phyloP scores from a whole-genome alignment of 2,113 vertebrate genomes.

The Sarotherodon lohbergeri region DNA sequence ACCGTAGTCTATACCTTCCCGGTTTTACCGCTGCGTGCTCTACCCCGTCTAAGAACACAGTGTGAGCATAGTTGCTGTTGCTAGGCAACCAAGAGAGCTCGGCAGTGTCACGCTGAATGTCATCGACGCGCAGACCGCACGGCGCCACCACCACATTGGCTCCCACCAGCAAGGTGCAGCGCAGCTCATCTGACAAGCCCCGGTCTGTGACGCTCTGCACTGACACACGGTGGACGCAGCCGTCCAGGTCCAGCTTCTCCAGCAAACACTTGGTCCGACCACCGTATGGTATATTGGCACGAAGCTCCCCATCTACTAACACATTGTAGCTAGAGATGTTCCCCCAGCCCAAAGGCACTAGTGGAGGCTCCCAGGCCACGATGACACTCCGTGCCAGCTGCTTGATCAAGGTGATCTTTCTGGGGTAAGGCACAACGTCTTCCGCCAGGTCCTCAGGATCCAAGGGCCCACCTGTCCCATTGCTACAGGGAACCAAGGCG shows the following conservation, averaged over 20 bases:
- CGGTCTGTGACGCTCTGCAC: slow-evolving; percentile 84
- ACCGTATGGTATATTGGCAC: slow-evolving; percentile 76
- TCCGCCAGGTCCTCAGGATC: slow-evolving; percentile 87
- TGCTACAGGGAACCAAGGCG: slow-evolving; percentile 63
- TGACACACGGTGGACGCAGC: slow-evolving; percentile 85
- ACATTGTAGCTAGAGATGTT: slow-evolving; percentile 87
- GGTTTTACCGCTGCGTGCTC: slow-evolving; percentile 84
- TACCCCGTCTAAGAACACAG: slow-evolving; percentile 87
- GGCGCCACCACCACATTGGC: slow-evolving; percentile 90
- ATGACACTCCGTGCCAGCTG: slow-evolving; percentile 97
- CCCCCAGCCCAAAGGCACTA: slow-evolving; percentile 87
- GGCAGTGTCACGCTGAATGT: slow-evolving; percentile 86
- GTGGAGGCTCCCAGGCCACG: slow-evolving; percentile 92
- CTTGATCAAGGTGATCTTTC: slow-evolving; percentile 93
- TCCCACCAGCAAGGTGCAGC: slow-evolving; percentile 90
- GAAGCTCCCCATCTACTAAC: slow-evolving; percentile 85
- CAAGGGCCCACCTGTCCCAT: slow-evolving; percentile 75
- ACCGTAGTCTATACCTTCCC: slow-evolving; percentile 82
- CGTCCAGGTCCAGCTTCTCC: slow-evolving; percentile 88
- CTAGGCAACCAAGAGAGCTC: slow-evolving; percentile 93
- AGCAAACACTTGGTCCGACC: slow-evolving; percentile 86
- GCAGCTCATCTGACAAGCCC: slow-evolving; percentile 86
- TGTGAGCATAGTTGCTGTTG: slow-evolving; percentile 95
- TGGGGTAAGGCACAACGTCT: slow-evolving; percentile 95
- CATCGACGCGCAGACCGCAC: slow-evolving; percentile 83